Conservation (phyloP, 2,888 invertebrate genomes). For the Ischnura elegans region DNA sequence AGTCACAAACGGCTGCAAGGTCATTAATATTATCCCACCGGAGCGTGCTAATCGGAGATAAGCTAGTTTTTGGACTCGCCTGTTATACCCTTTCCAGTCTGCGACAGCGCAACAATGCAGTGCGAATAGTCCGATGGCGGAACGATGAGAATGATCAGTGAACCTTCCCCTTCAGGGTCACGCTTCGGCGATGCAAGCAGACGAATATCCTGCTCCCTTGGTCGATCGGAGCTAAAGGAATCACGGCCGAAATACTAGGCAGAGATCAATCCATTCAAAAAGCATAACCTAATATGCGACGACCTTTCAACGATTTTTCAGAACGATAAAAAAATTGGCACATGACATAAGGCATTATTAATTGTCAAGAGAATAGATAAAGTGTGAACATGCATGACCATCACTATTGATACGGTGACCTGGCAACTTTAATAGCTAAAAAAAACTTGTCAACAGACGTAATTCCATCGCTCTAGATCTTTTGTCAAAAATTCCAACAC, state of each 20-base stretch:
- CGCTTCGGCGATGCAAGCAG: neutral
- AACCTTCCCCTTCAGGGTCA: neutral
- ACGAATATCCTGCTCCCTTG: neutral
- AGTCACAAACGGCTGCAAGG: neutral
- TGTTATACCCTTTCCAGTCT: neutral
- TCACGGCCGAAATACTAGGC: neutral
- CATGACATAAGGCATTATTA: neutral
- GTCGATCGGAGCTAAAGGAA: neutral
- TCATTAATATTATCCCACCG: constrained; percentile 6
- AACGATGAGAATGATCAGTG: neutral
- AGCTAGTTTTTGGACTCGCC: neutral
- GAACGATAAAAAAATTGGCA: neutral
- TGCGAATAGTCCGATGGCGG: neutral
- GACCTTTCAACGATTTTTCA: neutral
- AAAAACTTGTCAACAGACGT: neutral
- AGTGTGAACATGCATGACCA: neutral
- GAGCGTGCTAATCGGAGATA: constrained; percentile 31
- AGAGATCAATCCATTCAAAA: neutral
- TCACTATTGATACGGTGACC: neutral
- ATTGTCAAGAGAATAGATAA: neutral
- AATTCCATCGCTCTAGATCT: neutral
- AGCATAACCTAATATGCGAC: neutral
- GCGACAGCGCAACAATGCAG: neutral
- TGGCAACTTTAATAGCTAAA: neutral
- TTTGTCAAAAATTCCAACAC: neutral